A percentile compares a stretch with the other conserved stretches of the same genome.
Conservation (phyloP, 2,888 invertebrate genomes). For the Candidula unifasciata region DNA sequence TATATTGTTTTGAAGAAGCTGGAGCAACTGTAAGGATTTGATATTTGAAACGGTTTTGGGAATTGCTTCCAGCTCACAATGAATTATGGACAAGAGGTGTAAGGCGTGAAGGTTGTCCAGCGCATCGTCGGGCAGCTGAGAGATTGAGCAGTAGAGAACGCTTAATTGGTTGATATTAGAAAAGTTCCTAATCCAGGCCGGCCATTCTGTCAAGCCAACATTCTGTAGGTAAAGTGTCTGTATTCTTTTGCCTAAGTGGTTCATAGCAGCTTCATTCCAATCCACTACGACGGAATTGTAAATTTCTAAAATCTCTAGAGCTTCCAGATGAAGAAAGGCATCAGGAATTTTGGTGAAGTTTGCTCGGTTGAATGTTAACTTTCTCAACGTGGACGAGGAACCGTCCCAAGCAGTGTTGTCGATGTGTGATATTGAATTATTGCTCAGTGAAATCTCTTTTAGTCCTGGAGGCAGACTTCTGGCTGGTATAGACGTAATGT, state of each 20-base stretch:
- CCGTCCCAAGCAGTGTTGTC: neutral
- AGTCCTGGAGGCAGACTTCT: neutral
- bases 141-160: neutral
- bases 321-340: neutral
- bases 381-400: neutral
- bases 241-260: neutral
- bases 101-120: neutral
- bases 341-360: neutral
- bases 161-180: neutral
- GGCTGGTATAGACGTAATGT: neutral
- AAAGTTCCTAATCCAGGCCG: neutral
- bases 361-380: neutral
- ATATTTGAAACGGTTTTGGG: neutral
- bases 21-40: neutral
- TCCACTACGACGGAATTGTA: neutral
- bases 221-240: neutral
- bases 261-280: neutral
- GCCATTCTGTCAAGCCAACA: conserved; percentile 2
- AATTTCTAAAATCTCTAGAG: neutral
- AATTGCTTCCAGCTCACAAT: neutral
- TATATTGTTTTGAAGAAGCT: neutral
- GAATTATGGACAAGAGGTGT: neutral
- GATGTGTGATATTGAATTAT: neutral
- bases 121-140: neutral
- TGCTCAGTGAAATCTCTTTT: neutral